Evolutionary conservation across 2,113 vertebrate genomes (phyloP), one percentile per base, ranked within the genome.

Genomic region (Oryzias melastigma): DNA sequence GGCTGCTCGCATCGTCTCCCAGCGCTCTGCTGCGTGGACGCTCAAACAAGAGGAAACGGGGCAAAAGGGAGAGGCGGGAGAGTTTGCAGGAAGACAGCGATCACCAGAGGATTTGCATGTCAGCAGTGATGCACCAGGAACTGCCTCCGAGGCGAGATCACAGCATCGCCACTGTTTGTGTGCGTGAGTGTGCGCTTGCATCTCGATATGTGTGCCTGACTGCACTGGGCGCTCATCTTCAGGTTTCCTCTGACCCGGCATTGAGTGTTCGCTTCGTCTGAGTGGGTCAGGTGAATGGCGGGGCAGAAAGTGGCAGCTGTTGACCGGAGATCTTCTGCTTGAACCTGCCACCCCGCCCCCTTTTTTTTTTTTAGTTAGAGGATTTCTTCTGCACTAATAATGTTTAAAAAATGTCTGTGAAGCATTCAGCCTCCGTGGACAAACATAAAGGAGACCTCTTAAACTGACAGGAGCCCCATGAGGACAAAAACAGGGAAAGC

Each of bases 51-150:
- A 77, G 73, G 74, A 73, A 41, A 50, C 56, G 62, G 49, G 61
- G 54, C 3, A 72, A 74, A 50, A 68, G 49, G 66, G 54, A 53
- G 20, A 75, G 52, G 62, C 35, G 67, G 56, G 62, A 68, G 68
- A 65, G 59, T 10, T 40, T 25, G 76, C 48, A 62, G 63, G 71
- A 66, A 82, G 72, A 72, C 62, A 55, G 84, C 73, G 60, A 75
- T 79, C 78, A 82, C 80, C 79, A 77, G 68, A 73, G 75, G 80
- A 92, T 92, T 91, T 89, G 85, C 86, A 90, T 91, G 86, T 85
- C 83, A 89, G 84, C 59, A 61, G 69, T 62, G 80, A 84, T 82
- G 76, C 62, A 69, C 64, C 64, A 46, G 71, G 86, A 86, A 78
- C 75, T 73, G 86, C 81, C 87, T 89, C 71, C 58, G 46, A 78